phyloP scores from a whole-genome alignment of 1,140 invertebrate species.

The Zaprionus vittiger region DNA sequence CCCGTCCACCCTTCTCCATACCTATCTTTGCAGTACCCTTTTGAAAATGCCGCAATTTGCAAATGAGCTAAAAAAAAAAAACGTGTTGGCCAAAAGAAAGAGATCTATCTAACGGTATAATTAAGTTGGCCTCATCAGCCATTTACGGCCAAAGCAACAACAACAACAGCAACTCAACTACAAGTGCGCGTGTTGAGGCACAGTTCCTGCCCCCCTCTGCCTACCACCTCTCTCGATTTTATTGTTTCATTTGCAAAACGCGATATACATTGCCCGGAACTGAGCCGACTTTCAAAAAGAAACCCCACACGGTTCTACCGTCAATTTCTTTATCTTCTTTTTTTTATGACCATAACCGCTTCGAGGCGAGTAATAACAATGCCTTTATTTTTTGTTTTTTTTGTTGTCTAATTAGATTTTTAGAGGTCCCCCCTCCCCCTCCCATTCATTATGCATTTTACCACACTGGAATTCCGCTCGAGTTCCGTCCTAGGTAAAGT shows the following conservation, averaged over 20 bases:
- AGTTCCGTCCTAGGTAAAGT: not conserved
- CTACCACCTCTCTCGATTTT: slow-evolving; percentile 23
- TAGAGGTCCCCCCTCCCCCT: slow-evolving; percentile 24
- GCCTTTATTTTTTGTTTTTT: not conserved
- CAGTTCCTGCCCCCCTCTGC: slow-evolving; percentile 15
- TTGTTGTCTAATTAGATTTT: slow-evolving; percentile 76
- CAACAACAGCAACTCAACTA: slow-evolving; percentile 20
- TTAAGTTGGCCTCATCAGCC: slow-evolving; percentile 77
- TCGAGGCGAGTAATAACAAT: slow-evolving; percentile 20
- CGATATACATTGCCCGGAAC: slow-evolving; percentile 45
- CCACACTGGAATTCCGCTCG: slow-evolving; percentile 1
- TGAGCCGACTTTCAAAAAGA: slow-evolving; percentile 12
- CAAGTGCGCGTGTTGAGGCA: slow-evolving; percentile 69
- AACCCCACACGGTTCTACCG: slow-evolving; percentile 37
- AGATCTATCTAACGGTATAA: slow-evolving; percentile 71
- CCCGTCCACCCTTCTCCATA: not conserved
- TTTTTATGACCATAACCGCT: slow-evolving; percentile 61
- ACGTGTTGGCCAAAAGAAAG: slow-evolving; percentile 55
- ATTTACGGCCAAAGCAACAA: slow-evolving; percentile 63
- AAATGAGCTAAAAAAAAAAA: slow-evolving; percentile 62
- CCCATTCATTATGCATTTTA: slow-evolving; percentile 46
- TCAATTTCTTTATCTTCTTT: slow-evolving; percentile 2
- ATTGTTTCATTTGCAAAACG: slow-evolving; percentile 66
- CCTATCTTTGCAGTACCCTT: slow-evolving; percentile 10
- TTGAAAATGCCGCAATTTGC: slow-evolving; percentile 76